These are phyloP conservation scores for Mystacides longicornis DNA, from an alignment of 2,888 invertebrate genomes.

Conservation along the genomic window DNA sequence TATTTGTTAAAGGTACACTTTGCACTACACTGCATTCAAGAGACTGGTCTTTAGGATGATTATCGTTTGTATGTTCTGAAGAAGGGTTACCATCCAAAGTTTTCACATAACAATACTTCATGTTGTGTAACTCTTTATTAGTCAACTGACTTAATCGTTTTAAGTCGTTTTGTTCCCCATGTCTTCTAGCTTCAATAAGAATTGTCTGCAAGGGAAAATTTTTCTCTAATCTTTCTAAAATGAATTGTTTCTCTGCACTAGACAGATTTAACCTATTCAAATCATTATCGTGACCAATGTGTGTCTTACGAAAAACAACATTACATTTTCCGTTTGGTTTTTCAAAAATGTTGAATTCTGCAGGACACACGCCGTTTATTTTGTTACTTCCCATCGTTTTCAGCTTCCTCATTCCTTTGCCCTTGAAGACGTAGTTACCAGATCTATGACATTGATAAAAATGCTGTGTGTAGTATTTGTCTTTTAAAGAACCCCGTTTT, in stretches of 20 bases:
- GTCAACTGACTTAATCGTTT: constrained; percentile 9
- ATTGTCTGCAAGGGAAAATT: constrained; percentile 3
- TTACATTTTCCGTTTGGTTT: constrained; percentile 7
- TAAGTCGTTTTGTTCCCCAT: neutral
- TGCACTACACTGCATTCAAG: no score
- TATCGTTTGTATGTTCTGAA: no score
- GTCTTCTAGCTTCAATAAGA: constrained; percentile 2
- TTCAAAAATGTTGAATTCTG: constrained; percentile 10
- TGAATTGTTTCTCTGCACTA: neutral
- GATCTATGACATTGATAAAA: constrained; percentile 11
- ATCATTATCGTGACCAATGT: constrained; percentile 9
- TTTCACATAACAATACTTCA: neutral
- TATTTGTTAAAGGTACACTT: no score
- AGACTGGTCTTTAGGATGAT: no score
- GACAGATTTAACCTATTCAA: constrained; percentile 1
- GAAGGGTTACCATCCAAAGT: no score
- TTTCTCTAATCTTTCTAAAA: constrained; percentile 3
- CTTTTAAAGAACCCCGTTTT: constrained; percentile 5
- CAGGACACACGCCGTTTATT: constrained; percentile 11
- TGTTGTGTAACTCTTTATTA: constrained; percentile 10
- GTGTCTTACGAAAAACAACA: constrained; percentile 8
- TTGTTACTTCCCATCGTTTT: constrained; percentile 11
- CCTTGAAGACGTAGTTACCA: constrained; percentile 5
- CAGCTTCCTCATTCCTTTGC: constrained; percentile 10
- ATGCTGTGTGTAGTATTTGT: constrained; percentile 4